Conservation (phyloP, 2,113 vertebrate genomes). For the Hippocampus barbouri region DNA sequence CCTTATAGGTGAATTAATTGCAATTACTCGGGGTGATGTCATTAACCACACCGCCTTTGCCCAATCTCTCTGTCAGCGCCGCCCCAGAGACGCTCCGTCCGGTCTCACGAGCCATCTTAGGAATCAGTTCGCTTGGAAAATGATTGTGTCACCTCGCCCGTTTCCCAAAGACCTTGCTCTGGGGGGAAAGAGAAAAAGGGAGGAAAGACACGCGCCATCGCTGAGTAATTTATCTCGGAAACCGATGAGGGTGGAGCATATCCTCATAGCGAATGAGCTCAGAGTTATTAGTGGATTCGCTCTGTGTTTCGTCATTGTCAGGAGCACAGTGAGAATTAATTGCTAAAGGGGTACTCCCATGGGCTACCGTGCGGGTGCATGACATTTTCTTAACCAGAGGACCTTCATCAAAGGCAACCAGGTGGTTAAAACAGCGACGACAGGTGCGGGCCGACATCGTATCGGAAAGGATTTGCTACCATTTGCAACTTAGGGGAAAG, state of each 20-base stretch:
- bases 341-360: slow-evolving; percentile 67
- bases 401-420: slow-evolving; percentile 82
- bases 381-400: slow-evolving; percentile 81
- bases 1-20: slow-evolving; percentile 34
- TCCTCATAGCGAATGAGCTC: slow-evolving; percentile 76
- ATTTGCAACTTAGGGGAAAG: not conserved
- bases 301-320: slow-evolving; percentile 79
- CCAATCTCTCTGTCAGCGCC: slow-evolving; percentile 20
- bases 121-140: slow-evolving; percentile 52
- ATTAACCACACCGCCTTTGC: slow-evolving; percentile 33
- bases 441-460: slow-evolving; percentile 50
- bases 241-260: slow-evolving; percentile 57
- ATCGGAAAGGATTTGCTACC: slow-evolving; percentile 48
- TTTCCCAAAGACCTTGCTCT: slow-evolving; percentile 59
- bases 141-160: slow-evolving; percentile 60
- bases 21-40: slow-evolving; percentile 32
- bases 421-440: slow-evolving; percentile 52
- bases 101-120: slow-evolving; percentile 14
- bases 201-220: slow-evolving; percentile 37
- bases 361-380: slow-evolving; percentile 75
- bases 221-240: slow-evolving; percentile 58
- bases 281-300: slow-evolving; percentile 71
- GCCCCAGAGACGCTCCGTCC: slow-evolving; percentile 15
- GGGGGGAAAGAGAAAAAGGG: slow-evolving; percentile 25
- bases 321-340: slow-evolving; percentile 79